Percentiles rank a stretch among this genome's conserved stretches.
Evolutionary conservation across 2,113 vertebrate genomes (phyloP).

Genomic region (Natator depressus): DNA sequence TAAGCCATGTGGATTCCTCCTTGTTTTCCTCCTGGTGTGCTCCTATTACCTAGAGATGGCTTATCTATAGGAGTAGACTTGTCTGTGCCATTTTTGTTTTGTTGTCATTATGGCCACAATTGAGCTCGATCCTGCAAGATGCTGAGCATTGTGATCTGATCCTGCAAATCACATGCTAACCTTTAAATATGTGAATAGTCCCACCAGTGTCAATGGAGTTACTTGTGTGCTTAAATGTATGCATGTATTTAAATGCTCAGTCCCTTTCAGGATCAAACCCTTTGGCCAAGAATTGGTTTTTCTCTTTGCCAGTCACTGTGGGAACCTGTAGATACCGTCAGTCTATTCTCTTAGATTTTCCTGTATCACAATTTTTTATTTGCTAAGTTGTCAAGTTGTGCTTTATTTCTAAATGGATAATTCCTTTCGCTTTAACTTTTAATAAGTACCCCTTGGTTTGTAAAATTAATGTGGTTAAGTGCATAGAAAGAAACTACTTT

Average conservation of each 20-base stretch:
- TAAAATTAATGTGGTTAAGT: neutral
- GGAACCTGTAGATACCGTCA: neutral
- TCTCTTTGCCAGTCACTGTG: neutral
- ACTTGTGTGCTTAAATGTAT: neutral
- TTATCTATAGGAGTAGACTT: neutral
- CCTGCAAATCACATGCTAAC: fast-evolving
- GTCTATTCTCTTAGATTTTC: neutral
- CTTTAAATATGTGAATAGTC: neutral
- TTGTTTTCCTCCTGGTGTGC: neutral
- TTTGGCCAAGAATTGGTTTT: neutral
- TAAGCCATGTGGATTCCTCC: neutral
- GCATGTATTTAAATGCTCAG: neutral
- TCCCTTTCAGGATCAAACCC: neutral
- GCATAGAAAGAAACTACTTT: neutral
- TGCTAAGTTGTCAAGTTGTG: neutral
- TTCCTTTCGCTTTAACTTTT: neutral
- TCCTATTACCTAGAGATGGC: neutral
- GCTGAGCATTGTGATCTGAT: neutral
- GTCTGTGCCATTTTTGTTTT: neutral
- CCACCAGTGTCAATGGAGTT: neutral
- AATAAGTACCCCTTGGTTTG: neutral
- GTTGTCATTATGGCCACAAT: neutral
- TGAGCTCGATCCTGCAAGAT: neutral
- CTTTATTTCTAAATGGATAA: neutral
- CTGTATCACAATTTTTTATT: neutral